Base-by-base conservation (phyloP, 2,888 invertebrate genomes). In the Cantharis rufa region DNA sequence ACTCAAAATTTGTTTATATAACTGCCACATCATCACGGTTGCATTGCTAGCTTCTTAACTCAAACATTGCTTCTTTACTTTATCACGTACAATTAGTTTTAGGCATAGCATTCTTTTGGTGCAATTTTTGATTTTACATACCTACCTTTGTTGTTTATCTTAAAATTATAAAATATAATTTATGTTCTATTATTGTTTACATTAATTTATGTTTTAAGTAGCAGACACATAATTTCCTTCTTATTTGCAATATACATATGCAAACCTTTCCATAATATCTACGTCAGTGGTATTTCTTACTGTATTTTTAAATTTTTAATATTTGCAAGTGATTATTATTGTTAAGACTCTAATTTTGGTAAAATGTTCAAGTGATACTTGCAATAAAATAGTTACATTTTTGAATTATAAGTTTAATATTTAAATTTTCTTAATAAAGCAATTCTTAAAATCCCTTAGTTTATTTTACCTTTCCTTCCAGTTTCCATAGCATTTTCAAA, bases 361-460 rank as follows among this genome's bases (percentile, higher is more conserved):
- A 27, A 69, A 69, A 79, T 73, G 78, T 81, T 78, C 80, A 83
- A 83, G 85, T 85, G 84, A 85, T 85, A 85, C 81, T 82, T 84
- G 84, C 85, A 85, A 85, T 85, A 85, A 85, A 76, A 78, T 70
- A 63, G 16, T 16, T 77, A 79, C 71, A 82, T 84, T 83, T 83
- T 83, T 84, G 82, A 79, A 85, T 86, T 85, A 84, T 86, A 82
- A 83, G 83, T 85, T 66, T 84, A 85, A 86, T 86, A 82, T 86
- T 85, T 86, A 86, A 86, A 85, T 86, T 87, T 24, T 87, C 86
- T 82, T 86, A 87, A 87, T 86, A 86, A 87, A 85, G 69, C 24
- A 63, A 72, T 69, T 66, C 48, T 61, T 61, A 48, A 16, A 48
- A 70, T 32, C 0, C 2, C 15, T 61, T 16, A 16, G 10, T 63